Conservation (phyloP, 2,888 invertebrate species). For the Sympetrum striolatum region DNA sequence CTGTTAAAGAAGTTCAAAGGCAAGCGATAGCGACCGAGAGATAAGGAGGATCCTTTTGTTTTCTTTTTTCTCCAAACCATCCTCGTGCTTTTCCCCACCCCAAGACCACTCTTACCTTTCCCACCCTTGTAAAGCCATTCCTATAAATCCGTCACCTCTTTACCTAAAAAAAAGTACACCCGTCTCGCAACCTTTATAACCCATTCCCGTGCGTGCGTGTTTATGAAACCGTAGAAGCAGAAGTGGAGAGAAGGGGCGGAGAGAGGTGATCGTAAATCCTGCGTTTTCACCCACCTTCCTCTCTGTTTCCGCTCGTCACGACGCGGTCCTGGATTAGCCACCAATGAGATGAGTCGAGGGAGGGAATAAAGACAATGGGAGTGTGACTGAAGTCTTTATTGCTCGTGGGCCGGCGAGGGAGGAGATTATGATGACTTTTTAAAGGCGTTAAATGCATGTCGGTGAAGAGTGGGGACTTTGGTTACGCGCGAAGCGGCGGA, state of each 20-base stretch:
- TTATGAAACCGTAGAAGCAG: constrained; percentile 40
- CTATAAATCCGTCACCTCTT: constrained; percentile 37
- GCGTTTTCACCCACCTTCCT: background rate
- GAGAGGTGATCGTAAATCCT: constrained; percentile 3
- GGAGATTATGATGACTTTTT: constrained; percentile 12
- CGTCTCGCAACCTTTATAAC: constrained; percentile 2
- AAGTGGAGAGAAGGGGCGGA: background rate
- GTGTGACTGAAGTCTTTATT: constrained; percentile 1
- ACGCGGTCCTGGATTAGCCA: background rate
- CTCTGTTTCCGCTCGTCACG: background rate
- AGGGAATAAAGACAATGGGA: constrained; percentile 15
- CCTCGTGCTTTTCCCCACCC: background rate
- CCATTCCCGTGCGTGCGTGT: background rate
- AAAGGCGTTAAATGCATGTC: background rate
- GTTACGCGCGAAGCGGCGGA: background rate
- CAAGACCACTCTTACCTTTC: background rate
- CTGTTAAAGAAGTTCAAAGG: constrained; percentile 34
- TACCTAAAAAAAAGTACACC: background rate
- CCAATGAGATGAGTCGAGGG: background rate
- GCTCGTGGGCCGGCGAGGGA: background rate
- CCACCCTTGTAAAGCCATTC: constrained; percentile 25
- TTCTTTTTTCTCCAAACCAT: background rate
- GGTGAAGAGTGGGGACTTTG: background rate
- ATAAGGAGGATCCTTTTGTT: background rate
- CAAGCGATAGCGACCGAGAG: constrained; percentile 26